phyloP scores from a whole-genome alignment of 2,888 invertebrate genomes.

The Schizaphis graminum region DNA sequence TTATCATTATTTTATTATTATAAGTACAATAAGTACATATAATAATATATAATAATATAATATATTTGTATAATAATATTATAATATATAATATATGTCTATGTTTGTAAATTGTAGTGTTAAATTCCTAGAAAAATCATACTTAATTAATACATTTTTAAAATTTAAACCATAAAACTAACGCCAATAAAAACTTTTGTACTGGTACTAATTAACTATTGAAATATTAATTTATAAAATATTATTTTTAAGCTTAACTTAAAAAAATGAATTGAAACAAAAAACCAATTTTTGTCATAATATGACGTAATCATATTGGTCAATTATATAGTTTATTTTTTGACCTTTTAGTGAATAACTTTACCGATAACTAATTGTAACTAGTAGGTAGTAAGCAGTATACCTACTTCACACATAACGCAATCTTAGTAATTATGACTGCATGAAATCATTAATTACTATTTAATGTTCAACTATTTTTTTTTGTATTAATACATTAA shows the following conservation, averaged over 20 bases:
- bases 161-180: background rate
- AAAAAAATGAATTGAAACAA: background rate
- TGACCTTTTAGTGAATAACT: slow-evolving; percentile 1
- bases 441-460: background rate
- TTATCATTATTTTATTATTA: background rate
- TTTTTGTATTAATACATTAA: background rate
- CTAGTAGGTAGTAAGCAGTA: background rate
- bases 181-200: background rate
- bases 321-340: background rate
- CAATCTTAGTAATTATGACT: background rate
- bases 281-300: background rate
- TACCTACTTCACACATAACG: background rate
- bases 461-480: background rate
- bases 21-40: too few species aligned
- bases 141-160: background rate
- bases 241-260: background rate
- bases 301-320: background rate
- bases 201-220: background rate
- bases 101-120: background rate
- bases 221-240: slow-evolving; percentile 9
- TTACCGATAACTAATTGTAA: background rate
- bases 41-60: too few species aligned
- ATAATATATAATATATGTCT: too few species aligned
- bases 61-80: too few species aligned
- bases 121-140: background rate